A percentile compares a stretch with the other conserved stretches of the same genome.
Conservation (phyloP, 2,113 vertebrate species). For the Taxidea taxus region DNA sequence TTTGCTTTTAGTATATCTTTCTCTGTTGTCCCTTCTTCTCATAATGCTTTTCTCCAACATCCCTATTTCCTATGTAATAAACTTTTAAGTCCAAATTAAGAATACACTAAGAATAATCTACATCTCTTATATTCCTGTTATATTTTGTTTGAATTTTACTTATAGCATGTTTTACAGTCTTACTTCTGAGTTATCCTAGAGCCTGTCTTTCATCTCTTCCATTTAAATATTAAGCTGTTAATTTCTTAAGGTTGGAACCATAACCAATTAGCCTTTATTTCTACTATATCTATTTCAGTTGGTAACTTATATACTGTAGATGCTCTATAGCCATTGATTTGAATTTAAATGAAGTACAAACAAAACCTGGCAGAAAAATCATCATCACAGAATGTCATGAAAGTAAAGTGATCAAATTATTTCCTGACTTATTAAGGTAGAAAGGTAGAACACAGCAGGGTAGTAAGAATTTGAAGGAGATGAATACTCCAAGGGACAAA, state of each 20-base stretch:
- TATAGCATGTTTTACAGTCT: background rate
- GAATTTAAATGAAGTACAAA: constrained; percentile 29
- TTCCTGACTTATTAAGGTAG: constrained; percentile 27
- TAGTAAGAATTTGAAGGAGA: constrained; percentile 5
- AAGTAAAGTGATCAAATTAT: background rate
- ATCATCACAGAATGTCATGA: background rate
- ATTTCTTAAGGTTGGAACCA: background rate
- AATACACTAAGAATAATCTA: background rate
- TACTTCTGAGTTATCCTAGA: background rate
- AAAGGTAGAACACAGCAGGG: background rate
- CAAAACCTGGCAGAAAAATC: background rate
- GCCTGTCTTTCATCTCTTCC: background rate
- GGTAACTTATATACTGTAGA: background rate
- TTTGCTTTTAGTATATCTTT: background rate
- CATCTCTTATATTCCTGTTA: background rate
- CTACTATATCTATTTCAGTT: background rate
- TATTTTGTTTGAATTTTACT: background rate
- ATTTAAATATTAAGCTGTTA: constrained; percentile 16
- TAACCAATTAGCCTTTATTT: background rate
- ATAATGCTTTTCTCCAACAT: background rate
- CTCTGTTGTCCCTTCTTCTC: background rate
- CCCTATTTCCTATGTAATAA: background rate
- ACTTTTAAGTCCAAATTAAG: background rate
- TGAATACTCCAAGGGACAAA: background rate
- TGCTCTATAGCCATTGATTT: background rate